Conservation (phyloP, 2,113 vertebrate genomes). For the Carettochelys insculpta region DNA sequence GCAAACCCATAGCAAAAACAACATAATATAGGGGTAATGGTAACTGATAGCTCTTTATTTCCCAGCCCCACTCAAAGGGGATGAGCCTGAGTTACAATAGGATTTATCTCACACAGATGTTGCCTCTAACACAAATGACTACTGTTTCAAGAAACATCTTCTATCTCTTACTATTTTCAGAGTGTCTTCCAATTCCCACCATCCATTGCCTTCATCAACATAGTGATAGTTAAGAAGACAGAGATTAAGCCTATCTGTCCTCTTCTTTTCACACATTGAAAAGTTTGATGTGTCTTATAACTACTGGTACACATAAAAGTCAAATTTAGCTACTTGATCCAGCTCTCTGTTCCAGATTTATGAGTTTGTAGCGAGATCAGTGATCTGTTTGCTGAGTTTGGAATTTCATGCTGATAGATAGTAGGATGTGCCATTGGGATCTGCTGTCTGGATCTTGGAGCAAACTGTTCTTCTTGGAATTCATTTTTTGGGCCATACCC, state of each 20-base stretch:
- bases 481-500: not conserved
- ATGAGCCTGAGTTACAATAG: not conserved
- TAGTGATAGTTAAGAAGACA: not conserved
- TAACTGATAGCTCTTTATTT: not conserved
- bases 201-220: not conserved
- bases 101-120: not conserved
- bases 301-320: not conserved
- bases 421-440: not conserved
- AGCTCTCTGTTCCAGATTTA: not conserved
- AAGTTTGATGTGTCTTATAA: not conserved
- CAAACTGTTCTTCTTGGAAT: not conserved
- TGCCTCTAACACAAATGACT: not conserved
- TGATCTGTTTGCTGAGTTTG: not conserved
- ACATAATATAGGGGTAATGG: not conserved
- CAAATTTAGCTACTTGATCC: not conserved
- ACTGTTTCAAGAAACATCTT: not conserved
- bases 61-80: not conserved
- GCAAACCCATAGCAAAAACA: not conserved
- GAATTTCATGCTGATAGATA: not conserved
- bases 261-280: slow-evolving; percentile 2
- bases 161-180: slow-evolving; percentile 15
- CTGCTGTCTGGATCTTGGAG: not conserved
- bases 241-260: too few relatives aligned
- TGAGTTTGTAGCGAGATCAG: not conserved
- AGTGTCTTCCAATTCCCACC: not conserved